Evolutionary conservation across 2,888 invertebrate species (phyloP).

Genomic region (Galeopsomyia nigrocyanea): DNA sequence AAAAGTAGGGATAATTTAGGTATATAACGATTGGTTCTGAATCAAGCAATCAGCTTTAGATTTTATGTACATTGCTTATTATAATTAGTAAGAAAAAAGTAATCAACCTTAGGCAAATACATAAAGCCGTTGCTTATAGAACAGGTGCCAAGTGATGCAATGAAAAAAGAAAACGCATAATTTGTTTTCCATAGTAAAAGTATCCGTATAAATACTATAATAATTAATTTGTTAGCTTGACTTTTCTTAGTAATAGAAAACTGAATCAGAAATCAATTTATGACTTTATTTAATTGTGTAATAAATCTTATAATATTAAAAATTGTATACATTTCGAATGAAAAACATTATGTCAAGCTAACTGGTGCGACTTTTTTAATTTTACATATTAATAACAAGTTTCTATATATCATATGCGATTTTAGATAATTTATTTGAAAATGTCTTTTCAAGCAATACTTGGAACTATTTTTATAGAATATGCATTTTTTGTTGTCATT

Average conservation of each 20-base stretch:
- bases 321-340: neutral
- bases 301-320: too few species aligned
- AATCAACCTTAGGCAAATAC: slow-evolving; percentile 41
- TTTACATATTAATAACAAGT: slow-evolving; percentile 18
- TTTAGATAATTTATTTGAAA: slow-evolving; percentile 23
- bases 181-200: slow-evolving; percentile 36
- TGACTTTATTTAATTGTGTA: too few species aligned
- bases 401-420: slow-evolving; percentile 29
- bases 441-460: slow-evolving; percentile 33
- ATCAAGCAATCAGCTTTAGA: slow-evolving; percentile 33
- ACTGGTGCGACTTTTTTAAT: neutral
- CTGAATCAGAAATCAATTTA: too few species aligned
- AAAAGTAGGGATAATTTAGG: too few species aligned
- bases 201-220: too few species aligned
- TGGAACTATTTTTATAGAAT: slow-evolving; percentile 33
- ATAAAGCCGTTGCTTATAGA: slow-evolving; percentile 51
- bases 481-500: neutral
- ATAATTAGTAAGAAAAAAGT: slow-evolving; percentile 32
- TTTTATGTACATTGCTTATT: slow-evolving; percentile 37
- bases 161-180: slow-evolving; percentile 49
- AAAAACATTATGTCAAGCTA: neutral
- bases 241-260: too few species aligned
- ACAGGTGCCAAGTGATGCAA: slow-evolving; percentile 61
- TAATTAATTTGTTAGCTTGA: too few species aligned
- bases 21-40: neutral